Base-by-base conservation (phyloP, 2,797 vertebrate genomes). In the Sebastes vulpes region DNA sequence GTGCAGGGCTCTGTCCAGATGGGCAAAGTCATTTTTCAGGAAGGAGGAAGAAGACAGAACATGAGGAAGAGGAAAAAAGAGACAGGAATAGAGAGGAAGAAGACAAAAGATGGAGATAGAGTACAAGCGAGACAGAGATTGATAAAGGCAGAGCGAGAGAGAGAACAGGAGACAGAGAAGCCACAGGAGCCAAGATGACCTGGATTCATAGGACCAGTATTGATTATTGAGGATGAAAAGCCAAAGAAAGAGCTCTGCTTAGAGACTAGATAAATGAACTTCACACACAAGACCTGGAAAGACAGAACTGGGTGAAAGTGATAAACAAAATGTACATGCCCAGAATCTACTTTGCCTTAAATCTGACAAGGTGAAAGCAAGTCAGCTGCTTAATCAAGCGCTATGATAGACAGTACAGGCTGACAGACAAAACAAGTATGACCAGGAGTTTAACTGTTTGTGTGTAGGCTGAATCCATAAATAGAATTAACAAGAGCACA, bases 121-220 rank as follows among this genome's bases (percentile, higher is more conserved):
- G 69, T 10, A 42, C 52, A 64, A 77, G 74, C 4, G 29, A 84
- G 89, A 90, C 80, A 86, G 73, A 89, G 91, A 94, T 88, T 91
- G 89, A 94, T 92, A 79, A 88, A 92, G 82, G 88, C 70, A 83
- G 74, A 87, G 66, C 6, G 21, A 52, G 46, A 69, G 28, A 72
- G 73, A 79, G 70, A 83, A 54, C 18, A 35, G 59, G 60, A 90
- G 83, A 87, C 75, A 64, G 89, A 86, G 67, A 89, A 88, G 82
- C 80, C 81, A 83, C 85, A 83, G 84, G 80, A 90, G 89, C 77
- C 69, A 70, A 63, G 73, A 84, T 92, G 94, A 94, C 94, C 95
- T 95, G 93, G 78, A 95, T 94, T 93, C 87, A 90, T 85, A 84
- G 72, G 83, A 89, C 80, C 65, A 71, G 50, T 95, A 96, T 96